Base-by-base conservation (phyloP, 2,888 invertebrate species). In the Drosophila cognata region DNA sequence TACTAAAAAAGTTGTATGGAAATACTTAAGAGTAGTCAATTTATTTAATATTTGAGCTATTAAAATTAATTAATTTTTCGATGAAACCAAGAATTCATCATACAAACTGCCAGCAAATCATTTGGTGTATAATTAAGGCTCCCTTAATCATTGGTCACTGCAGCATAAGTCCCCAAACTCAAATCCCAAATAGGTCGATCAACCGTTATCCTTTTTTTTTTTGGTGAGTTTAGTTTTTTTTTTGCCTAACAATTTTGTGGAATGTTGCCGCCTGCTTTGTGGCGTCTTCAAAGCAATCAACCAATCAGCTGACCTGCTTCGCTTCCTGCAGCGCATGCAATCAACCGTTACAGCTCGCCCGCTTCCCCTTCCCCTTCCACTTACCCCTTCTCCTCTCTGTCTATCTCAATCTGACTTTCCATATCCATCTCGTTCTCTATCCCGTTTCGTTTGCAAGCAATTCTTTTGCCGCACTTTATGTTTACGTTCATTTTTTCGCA, bases 271-370 rank as follows among this genome's bases (percentile, higher is more conserved):
- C 72, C 68, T 72, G 65, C 73, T 68, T 69, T 63, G 59, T 64
- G 67, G 66, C 66, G 61, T 77, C 78, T 79, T 81, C 74, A 79
- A 72, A 81, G 82, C 85, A 89, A 88, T 88, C 89, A 87, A 73
- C 84, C 88, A 89, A 89, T 85, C 84, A 89, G 74, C 79, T 85
- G 89, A 89, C 84, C 84, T 89, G 82, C 65, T 89, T 84, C 48
- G 62, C 60, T 59, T 69, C 63, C 61, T 58, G 57, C 68, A 82
- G 89, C 61, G 88, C 69, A 87, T 89, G 85, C 80, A 85, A 85
- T 85, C 89, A 85, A 75, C 70, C 85, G 75, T 89, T 89, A 71
- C 67, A 71, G 72, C 72, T 73, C 62, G 59, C 62, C 46, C 33
- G 21, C 53, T 67, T 50, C 11, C 43, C 59, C 41, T 29, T n/a